Evolutionary conservation across 2,797 vertebrate species (phyloP).

Genomic region (Leptoclinus maculatus): DNA sequence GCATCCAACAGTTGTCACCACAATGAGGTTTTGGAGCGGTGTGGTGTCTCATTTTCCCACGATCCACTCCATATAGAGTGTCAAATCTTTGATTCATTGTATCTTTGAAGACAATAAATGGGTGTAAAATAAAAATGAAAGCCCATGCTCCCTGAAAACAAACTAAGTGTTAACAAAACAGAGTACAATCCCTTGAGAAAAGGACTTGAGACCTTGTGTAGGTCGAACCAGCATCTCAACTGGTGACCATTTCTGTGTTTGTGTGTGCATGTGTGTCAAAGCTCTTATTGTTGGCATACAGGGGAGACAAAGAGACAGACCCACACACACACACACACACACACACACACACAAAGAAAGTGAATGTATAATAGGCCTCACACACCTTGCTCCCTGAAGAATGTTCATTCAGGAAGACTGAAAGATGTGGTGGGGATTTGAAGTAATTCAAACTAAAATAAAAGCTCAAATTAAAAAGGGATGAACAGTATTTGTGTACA

Average conservation of each 20-base stretch:
- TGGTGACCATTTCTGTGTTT: conserved; percentile 41
- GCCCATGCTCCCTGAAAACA: neutral
- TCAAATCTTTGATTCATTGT: conserved; percentile 31
- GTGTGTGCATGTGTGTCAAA: conserved; percentile 61
- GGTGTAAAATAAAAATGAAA: neutral
- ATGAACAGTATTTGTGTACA: neutral
- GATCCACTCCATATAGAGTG: neutral
- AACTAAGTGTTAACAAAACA: neutral
- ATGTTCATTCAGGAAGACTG: conserved; percentile 11
- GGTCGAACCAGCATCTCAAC: conserved; percentile 22
- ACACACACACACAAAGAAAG: neutral
- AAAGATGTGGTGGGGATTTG: neutral
- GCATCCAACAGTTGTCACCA: conserved; percentile 17
- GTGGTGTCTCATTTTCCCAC: conserved; percentile 26
- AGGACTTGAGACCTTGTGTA: neutral
- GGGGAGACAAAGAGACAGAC: conserved; percentile 60
- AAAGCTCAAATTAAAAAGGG: neutral
- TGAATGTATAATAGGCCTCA: conserved; percentile 18
- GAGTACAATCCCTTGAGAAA: neutral
- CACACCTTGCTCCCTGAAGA: conserved; percentile 47
- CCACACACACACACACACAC: conserved; percentile 23
- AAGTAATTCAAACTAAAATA: neutral
- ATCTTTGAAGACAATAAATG: neutral
- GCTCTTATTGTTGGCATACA: conserved; percentile 71
- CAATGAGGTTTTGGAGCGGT: conserved; percentile 15